Evolutionary conservation across 2,888 invertebrate genomes (phyloP).

Genomic region (Seira sanloemensis): DNA sequence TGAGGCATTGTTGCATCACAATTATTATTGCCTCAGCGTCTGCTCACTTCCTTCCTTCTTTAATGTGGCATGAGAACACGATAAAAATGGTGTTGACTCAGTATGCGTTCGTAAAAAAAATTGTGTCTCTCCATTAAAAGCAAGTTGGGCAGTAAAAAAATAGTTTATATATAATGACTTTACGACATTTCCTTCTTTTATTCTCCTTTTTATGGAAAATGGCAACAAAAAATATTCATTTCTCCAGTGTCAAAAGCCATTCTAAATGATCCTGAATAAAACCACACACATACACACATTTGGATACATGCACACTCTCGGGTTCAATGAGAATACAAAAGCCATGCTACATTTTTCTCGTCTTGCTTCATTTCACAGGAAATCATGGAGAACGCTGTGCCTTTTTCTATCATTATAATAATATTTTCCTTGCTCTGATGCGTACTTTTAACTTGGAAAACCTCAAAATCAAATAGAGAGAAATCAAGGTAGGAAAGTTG

Average conservation of each 20-base stretch:
- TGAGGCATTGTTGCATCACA: not conserved
- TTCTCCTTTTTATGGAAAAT: not conserved
- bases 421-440: not conserved
- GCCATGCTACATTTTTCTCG: not conserved
- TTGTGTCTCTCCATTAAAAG: not conserved
- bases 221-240: not conserved
- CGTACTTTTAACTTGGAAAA: not conserved
- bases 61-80: not conserved
- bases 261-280: not conserved
- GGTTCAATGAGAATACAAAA: too few relatives aligned
- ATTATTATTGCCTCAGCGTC: not conserved
- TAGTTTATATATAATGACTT: not conserved
- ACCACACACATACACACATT: not conserved
- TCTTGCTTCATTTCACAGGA: constrained; percentile 27
- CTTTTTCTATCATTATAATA: not conserved
- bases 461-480: not conserved
- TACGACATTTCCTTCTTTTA: not conserved
- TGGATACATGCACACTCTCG: too few relatives aligned
- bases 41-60: not conserved
- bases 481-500: not conserved
- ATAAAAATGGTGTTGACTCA: not conserved
- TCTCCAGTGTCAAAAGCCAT: not conserved
- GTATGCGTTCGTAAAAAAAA: not conserved
- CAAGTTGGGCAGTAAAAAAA: not conserved
- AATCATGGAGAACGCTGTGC: constrained; percentile 1